A percentile compares a stretch with the other conserved stretches of the same genome.
Conservation (phyloP, 2,797 vertebrate genomes). For the Microctenopoma stevenorrisi region DNA sequence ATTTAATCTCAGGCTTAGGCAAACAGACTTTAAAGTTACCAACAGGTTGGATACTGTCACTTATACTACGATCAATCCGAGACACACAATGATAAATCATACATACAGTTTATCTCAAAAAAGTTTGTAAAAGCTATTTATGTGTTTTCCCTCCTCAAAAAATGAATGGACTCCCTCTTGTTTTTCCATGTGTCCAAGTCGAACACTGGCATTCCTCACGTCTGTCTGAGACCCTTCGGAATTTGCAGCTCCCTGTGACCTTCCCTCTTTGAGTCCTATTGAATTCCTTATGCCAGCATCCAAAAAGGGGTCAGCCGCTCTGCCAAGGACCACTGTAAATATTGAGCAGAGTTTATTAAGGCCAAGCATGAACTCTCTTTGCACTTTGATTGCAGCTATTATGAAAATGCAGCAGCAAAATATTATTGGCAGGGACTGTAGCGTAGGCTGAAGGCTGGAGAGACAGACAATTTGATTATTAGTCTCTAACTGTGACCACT, state of each 20-base stretch:
- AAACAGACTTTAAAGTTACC: slow-evolving; percentile 10
- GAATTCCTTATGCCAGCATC: slow-evolving; percentile 59
- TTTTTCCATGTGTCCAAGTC: slow-evolving; percentile 54
- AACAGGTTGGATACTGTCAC: neutral
- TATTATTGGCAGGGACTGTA: slow-evolving; percentile 61
- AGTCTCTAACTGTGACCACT: slow-evolving; percentile 59
- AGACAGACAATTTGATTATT: slow-evolving; percentile 72
- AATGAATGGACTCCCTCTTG: slow-evolving; percentile 41
- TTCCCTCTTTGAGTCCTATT: slow-evolving; percentile 42
- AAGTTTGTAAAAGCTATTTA: no score
- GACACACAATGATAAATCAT: no score
- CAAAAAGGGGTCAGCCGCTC: slow-evolving; percentile 18
- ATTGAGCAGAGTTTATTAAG: slow-evolving; percentile 67
- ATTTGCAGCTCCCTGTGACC: slow-evolving; percentile 52
- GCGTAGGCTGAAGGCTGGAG: slow-evolving; percentile 31
- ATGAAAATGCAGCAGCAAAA: slow-evolving; percentile 71
- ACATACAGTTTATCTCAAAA: no score
- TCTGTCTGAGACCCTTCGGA: slow-evolving; percentile 62
- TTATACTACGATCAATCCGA: no score
- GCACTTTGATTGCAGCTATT: slow-evolving; percentile 72
- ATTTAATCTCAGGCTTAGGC: neutral
- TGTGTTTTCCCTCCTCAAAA: slow-evolving; percentile 8
- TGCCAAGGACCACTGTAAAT: slow-evolving; percentile 64
- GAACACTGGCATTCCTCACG: slow-evolving; percentile 59
- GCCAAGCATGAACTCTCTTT: slow-evolving; percentile 68